Conservation (phyloP, 53 echinoderm and acorn worm species). For the Paracentrotus lividus region DNA sequence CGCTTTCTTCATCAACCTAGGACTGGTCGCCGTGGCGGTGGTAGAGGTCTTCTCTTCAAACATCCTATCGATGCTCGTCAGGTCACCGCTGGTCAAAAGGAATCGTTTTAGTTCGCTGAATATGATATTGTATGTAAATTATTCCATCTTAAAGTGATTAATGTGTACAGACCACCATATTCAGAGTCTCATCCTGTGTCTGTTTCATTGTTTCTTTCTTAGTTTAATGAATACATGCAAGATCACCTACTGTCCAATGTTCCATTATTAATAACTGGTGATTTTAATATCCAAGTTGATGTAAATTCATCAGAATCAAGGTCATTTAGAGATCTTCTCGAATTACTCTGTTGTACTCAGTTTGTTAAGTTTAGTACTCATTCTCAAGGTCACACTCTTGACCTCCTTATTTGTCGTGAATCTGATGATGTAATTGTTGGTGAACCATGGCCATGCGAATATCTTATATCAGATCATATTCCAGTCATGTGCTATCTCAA, state of each 20-base stretch:
- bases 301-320: slow-evolving; percentile 7
- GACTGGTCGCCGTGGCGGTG: slow-evolving; percentile 47
- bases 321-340: slow-evolving; percentile 31
- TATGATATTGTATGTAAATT: slow-evolving; percentile 27
- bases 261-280: slow-evolving; percentile 27
- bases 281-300: slow-evolving; percentile 7
- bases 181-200: slow-evolving; percentile 30
- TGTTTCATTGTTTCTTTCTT: slow-evolving; percentile 41
- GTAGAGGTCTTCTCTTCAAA: slow-evolving; percentile 16
- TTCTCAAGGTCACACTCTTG: slow-evolving; percentile 40
- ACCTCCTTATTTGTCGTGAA: slow-evolving; percentile 8
- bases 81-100: background rate
- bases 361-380: slow-evolving; percentile 6
- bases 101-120: slow-evolving; percentile 27
- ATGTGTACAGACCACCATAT: slow-evolving; percentile 30
- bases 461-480: slow-evolving; percentile 32
- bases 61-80: slow-evolving; percentile 27
- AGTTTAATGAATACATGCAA: slow-evolving; percentile 39
- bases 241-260: slow-evolving; percentile 33
- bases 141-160: background rate
- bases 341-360: slow-evolving; percentile 17
- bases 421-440: slow-evolving; percentile 22
- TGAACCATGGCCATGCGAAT: slow-evolving; percentile 15
- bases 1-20: slow-evolving; percentile 49
- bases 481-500: slow-evolving; percentile 36